Percentiles rank a stretch among this genome's conserved stretches.
These are phyloP conservation scores for Brienomyrus longianalis DNA, from an alignment of 2,113 vertebrate genomes.

Conservation along the genomic window DNA sequence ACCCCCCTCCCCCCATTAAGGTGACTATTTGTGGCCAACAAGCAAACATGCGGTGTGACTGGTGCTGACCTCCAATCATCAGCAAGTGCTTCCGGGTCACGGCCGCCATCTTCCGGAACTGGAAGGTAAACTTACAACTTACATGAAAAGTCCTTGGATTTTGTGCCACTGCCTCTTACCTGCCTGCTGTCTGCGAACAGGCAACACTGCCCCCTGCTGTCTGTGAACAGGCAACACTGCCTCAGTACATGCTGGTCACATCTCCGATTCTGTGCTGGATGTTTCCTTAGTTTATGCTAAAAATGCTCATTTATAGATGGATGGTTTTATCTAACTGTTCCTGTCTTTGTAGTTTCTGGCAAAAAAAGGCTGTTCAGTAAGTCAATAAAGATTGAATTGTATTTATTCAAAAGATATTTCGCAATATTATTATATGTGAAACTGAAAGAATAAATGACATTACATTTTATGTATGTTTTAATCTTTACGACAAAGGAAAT, in stretches of 20 bases:
- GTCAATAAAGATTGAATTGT: neutral
- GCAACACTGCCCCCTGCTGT: neutral
- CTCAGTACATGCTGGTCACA: neutral
- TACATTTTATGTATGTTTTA: neutral
- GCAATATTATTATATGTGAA: neutral
- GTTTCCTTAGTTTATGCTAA: neutral
- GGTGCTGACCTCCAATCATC: neutral
- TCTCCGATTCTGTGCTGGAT: neutral
- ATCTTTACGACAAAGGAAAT: neutral
- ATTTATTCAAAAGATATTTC: conserved; percentile 4
- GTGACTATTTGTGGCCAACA: neutral
- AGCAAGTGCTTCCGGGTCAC: neutral
- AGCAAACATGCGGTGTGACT: neutral
- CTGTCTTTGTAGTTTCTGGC: neutral
- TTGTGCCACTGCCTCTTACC: neutral
- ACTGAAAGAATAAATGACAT: neutral
- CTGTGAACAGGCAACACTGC: neutral
- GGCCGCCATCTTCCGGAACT: neutral
- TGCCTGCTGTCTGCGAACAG: neutral
- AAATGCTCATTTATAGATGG: neutral
- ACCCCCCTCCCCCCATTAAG: neutral
- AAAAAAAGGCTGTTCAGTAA: neutral
- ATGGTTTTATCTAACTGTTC: neutral
- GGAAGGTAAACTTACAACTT: neutral
- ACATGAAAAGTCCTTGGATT: neutral